Evolutionary conservation across 2,797 vertebrate genomes (phyloP), one percentile per base, ranked within the genome.

Genomic region (Mormyrops attenuatus): DNA sequence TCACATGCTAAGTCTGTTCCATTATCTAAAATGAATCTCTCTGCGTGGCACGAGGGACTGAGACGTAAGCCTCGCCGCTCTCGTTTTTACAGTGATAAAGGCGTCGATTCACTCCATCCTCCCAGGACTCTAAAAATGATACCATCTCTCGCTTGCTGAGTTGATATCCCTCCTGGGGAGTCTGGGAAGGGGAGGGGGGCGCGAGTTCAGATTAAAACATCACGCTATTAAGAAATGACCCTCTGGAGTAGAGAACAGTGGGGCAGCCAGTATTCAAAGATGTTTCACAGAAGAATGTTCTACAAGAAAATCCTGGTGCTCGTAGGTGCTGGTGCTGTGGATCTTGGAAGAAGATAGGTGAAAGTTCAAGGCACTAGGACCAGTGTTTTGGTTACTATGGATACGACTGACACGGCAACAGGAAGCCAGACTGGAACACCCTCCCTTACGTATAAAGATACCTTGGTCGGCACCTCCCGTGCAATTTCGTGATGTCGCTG

Each of bases 351-450:
- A 41, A 41, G 69, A 38, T 41, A 77, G 80, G 80, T 41, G 20
- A 84, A 84, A 53, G 52, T 60, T 50, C 63, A 4, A 60, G 41
- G n/a, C 9, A 88, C 92, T 89, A 90, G 87, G 77, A 89, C 88
- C 89, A 92, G 90, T 85, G 90, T 93, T 92, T 88, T 6, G 91
- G 93, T 94, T 93, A 92, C 94, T 92, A 93, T 93, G 93, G 94
- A 92, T 91, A 86, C 30, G 17, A 17, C 13, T 22, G n/a, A 30
- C 17, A 8, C 15, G 3, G 80, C 41, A 41, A 26, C 17, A 49
- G 26, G 17, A 30, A 66, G n/a, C 17, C 8, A 63, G 50, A 47
- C 53, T 38, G 15, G 34, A 55, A 22, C 22, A 20, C 80, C 41
- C 80, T 30, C 47, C 38, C 17, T 53, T 1, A 17, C 47, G 49